phyloP scores from a whole-genome alignment of 2,888 invertebrate genomes.

The Chaitophorus viminalis region DNA sequence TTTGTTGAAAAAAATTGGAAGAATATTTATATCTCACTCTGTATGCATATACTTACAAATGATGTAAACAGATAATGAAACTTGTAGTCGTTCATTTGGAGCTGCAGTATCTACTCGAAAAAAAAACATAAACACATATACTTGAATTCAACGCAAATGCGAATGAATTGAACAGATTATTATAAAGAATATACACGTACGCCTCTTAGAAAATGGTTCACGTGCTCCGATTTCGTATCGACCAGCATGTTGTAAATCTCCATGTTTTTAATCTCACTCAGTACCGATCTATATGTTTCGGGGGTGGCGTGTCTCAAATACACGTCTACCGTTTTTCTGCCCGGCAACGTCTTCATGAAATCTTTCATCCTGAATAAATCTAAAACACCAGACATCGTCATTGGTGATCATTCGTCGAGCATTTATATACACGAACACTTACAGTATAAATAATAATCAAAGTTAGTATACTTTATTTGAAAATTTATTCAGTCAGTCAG shows the following conservation, averaged over 20 bases:
- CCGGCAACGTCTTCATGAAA: conserved; percentile 73
- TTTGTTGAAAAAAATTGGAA: too few species aligned
- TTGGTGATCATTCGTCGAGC: not conserved
- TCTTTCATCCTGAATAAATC: conserved; percentile 79
- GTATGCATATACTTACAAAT: conserved; percentile 69
- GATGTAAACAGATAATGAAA: conserved; percentile 85
- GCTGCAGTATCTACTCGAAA: conserved; percentile 75
- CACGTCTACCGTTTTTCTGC: conserved; percentile 75
- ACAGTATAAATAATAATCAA: too few species aligned
- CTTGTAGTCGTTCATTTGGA: conserved; percentile 87
- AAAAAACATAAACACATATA: not conserved
- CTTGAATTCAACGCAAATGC: not conserved
- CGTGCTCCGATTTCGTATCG: conserved; percentile 78
- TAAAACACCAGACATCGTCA: conserved; percentile 65
- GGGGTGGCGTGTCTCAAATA: conserved; percentile 76
- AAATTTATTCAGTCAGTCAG: too few species aligned
- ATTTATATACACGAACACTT: too few species aligned
- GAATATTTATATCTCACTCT: too few species aligned
- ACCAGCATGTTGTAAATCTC: conserved; percentile 82
- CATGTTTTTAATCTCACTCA: conserved; percentile 79
- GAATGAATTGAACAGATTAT: not conserved
- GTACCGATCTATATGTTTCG: conserved; percentile 74
- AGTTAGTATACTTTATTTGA: too few species aligned
- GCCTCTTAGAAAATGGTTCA: conserved; percentile 79
- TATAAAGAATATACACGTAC: conserved; percentile 69